These are phyloP conservation scores for Agelastica alni DNA, from an alignment of 2,888 invertebrate species.

Conservation along the genomic window DNA sequence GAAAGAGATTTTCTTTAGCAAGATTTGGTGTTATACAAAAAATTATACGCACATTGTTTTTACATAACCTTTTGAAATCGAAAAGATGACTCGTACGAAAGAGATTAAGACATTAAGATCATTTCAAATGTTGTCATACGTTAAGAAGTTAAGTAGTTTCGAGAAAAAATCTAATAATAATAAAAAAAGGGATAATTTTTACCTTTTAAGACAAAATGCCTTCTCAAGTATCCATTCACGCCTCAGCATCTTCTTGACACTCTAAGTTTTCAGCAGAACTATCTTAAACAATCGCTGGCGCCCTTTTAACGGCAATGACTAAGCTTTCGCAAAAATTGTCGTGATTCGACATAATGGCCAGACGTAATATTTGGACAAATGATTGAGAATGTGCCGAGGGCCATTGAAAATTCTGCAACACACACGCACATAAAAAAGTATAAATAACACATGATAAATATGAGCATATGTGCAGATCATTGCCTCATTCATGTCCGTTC, in stretches of 20 bases:
- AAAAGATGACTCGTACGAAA: too few species aligned
- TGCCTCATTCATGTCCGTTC: slow-evolving; percentile 34
- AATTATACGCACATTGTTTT: too few species aligned
- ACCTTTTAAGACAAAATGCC: not conserved
- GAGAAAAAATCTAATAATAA: too few species aligned
- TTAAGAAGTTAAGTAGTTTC: too few species aligned
- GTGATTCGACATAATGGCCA: slow-evolving; percentile 24
- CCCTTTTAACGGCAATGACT: slow-evolving; percentile 20
- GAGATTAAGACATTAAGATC: too few species aligned
- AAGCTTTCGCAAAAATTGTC: slow-evolving; percentile 16
- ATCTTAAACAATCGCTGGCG: too few species aligned
- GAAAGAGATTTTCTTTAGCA: too few species aligned
- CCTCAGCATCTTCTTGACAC: not conserved
- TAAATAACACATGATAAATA: slow-evolving; percentile 39
- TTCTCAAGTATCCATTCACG: not conserved
- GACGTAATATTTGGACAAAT: slow-evolving; percentile 40
- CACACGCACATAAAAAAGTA: slow-evolving; percentile 19
- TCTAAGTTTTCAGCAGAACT: too few species aligned
- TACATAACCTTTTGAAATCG: too few species aligned
- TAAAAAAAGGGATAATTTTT: not conserved
- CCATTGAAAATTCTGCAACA: slow-evolving; percentile 33
- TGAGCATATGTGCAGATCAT: slow-evolving; percentile 36
- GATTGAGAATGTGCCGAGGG: slow-evolving; percentile 29
- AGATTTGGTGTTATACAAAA: too few species aligned
- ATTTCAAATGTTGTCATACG: too few species aligned